A percentile compares a stretch with the other conserved stretches of the same genome.
Evolutionary conservation across 2,888 invertebrate species (phyloP).

Genomic region (Drosophila quinaria): DNA sequence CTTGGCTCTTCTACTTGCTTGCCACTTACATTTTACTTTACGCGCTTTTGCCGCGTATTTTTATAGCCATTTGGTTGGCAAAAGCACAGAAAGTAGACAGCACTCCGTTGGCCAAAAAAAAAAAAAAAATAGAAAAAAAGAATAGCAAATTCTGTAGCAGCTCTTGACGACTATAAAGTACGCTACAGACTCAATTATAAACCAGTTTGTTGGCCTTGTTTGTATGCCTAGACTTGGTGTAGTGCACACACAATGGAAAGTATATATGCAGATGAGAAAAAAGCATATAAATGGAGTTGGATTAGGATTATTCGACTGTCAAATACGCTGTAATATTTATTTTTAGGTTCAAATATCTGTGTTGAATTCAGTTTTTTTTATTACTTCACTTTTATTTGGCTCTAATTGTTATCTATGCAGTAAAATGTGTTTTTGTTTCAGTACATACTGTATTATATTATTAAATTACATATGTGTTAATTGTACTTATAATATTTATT

Average conservation of each 20-base stretch:
- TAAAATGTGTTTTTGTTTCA: no score
- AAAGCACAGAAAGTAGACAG: conserved; percentile 42
- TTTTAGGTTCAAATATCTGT: no score
- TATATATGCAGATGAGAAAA: conserved; percentile 7
- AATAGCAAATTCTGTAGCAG: conserved; percentile 2
- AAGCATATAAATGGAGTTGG: background rate
- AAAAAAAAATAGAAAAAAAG: background rate
- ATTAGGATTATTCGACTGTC: background rate
- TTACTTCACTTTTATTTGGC: no score
- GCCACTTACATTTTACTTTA: conserved; percentile 79
- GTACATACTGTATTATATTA: no score
- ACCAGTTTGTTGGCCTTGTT: background rate
- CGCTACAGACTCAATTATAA: conserved; percentile 25
- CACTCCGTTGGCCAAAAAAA: conserved; percentile 32
- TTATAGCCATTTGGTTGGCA: conserved; percentile 62
- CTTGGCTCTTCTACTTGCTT: conserved; percentile 25
- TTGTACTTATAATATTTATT: no score
- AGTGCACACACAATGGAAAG: conserved; percentile 1
- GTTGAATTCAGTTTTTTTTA: background rate
- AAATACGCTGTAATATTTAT: background rate
- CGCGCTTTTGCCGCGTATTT: conserved; percentile 71
- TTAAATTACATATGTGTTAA: no score
- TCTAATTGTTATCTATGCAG: no score
- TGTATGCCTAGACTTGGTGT: background rate
- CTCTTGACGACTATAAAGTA: conserved; percentile 32